These are phyloP conservation scores for Anoplolepis gracilipes DNA, from an alignment of 1,140 invertebrate genomes.

Conservation along the genomic window DNA sequence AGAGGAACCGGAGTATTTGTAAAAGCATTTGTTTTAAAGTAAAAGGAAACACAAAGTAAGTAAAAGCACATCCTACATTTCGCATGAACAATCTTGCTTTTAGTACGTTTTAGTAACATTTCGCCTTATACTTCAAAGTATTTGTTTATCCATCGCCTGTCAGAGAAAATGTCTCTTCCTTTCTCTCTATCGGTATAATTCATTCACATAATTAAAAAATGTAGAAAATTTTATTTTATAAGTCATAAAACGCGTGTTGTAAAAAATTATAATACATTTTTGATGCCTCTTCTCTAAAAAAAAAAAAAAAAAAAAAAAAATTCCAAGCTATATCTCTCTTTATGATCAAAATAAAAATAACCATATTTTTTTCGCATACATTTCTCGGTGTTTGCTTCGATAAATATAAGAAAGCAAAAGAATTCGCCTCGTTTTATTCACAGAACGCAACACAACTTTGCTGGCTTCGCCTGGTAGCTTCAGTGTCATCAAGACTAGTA, in stretches of 20 bases:
- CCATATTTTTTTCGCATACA: background rate
- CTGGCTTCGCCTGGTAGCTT: constrained; percentile 35
- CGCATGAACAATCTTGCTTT: constrained; percentile 37
- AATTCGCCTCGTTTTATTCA: constrained; percentile 27
- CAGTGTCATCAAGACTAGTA: constrained; percentile 17
- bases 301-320: background rate
- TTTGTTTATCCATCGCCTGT: constrained; percentile 4
- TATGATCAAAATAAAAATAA: background rate
- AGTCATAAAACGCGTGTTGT: background rate
- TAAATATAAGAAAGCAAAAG: constrained; percentile 22
- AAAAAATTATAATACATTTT: background rate
- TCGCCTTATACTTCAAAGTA: constrained; percentile 3
- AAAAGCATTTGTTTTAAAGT: constrained; percentile 14
- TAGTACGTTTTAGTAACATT: background rate
- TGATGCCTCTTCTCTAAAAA: background rate
- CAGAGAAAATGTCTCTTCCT: background rate
- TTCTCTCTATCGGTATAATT: background rate
- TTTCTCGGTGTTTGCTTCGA: constrained; percentile 6
- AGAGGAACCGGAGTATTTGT: background rate
- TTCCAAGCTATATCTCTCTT: no score
- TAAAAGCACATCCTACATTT: constrained; percentile 10
- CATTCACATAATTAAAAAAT: background rate
- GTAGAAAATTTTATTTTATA: background rate
- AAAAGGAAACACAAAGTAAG: background rate
- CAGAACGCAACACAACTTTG: constrained; percentile 4